phyloP scores from a whole-genome alignment of 92 coral and sea anemone genomes.

The Bergia sp. region DNA sequence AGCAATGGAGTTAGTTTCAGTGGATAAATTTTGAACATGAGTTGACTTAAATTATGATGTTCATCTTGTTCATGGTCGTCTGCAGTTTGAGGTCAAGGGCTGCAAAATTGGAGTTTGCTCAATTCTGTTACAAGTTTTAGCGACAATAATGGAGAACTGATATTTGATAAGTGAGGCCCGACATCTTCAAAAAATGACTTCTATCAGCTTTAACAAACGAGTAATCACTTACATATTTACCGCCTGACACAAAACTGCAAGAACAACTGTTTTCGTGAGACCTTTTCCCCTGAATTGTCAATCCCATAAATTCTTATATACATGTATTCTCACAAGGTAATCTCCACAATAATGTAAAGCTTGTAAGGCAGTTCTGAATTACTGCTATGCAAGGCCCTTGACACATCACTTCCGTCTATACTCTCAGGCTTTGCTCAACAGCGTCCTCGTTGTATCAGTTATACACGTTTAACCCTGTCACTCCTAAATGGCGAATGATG shows the following conservation, averaged over 20 bases:
- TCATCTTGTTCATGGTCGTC: too few relatives aligned
- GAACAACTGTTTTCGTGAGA: too few relatives aligned
- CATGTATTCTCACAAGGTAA: too few relatives aligned
- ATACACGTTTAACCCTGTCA: too few relatives aligned
- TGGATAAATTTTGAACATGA: background rate
- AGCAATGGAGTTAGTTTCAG: background rate
- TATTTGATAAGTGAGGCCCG: background rate
- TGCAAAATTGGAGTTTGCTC: too few relatives aligned
- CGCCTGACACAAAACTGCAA: background rate
- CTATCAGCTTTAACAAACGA: background rate
- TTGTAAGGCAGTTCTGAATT: background rate
- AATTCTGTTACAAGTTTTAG: too few relatives aligned
- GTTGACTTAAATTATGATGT: too few relatives aligned
- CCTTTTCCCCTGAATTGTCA: background rate
- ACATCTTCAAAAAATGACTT: background rate
- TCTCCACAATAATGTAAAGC: background rate
- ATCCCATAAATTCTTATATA: background rate
- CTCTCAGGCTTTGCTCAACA: background rate
- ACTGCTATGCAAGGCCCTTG: background rate
- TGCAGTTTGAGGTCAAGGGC: background rate
- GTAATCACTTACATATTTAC: too few relatives aligned
- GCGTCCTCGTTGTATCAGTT: background rate
- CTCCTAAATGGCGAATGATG: too few relatives aligned
- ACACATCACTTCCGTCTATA: background rate
- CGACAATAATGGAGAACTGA: background rate